Evolutionary conservation across 2,888 invertebrate species (phyloP).

Genomic region (Zygothrica quintamaculata): DNA sequence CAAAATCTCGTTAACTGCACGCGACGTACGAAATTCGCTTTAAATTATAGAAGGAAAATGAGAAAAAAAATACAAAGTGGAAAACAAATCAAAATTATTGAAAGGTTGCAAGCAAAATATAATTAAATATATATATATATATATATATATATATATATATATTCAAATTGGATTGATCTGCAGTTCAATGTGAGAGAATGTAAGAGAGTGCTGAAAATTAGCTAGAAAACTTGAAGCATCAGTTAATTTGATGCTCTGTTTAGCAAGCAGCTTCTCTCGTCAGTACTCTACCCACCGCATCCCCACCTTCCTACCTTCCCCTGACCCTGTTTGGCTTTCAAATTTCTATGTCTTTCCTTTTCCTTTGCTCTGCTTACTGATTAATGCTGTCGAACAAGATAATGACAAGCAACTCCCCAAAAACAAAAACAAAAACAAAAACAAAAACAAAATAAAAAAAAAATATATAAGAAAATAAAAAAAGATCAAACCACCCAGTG

Average conservation of each 20-base stretch:
- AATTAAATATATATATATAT: conserved; percentile 13
- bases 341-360: conserved; percentile 1
- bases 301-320: background rate
- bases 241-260: conserved; percentile 52
- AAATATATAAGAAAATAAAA: too few relatives aligned
- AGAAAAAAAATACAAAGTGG: background rate
- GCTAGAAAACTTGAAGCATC: conserved; percentile 38
- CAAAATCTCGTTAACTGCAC: conserved; percentile 74
- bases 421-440: too few relatives aligned
- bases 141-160: background rate
- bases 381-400: conserved; percentile 69
- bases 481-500: conserved; percentile 60
- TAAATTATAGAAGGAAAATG: conserved; percentile 34
- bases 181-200: background rate
- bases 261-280: conserved; percentile 28
- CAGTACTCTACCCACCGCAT: background rate
- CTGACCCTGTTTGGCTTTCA: background rate
- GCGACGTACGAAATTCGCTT: conserved; percentile 63
- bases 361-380: conserved; percentile 39
- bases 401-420: conserved; percentile 71
- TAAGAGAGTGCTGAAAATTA: too few relatives aligned
- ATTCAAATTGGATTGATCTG: conserved; percentile 25
- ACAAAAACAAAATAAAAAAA: too few relatives aligned
- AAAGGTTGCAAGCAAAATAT: conserved; percentile 27
- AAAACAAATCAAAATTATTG: conserved; percentile 17